Evolutionary conservation across 1,140 invertebrate species (phyloP), one percentile per base, ranked within the genome.

Genomic region (Sycophila sp.): DNA sequence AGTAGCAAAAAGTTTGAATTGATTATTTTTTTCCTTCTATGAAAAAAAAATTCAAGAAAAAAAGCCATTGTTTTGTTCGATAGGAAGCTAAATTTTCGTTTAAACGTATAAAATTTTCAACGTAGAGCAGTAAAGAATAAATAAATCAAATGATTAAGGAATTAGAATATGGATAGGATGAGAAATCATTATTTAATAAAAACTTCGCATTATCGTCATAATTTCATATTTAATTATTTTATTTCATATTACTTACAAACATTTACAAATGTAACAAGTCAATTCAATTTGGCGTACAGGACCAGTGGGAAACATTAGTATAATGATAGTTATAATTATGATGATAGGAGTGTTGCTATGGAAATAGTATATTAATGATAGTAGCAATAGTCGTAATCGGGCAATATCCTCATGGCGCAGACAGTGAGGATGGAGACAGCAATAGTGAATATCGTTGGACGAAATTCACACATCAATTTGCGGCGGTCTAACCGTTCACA

Each of bases 211-310:
- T 32, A 53, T 53, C n/a, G 8, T 10, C 38, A 38, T 58, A 72
- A 71, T 76, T 80, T 80, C 79, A 78, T 80, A 78, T 73, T 80
- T 73, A 76, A 82, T 82, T 77, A 81, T 80, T 82, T 81, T 81
- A 80, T 82, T 80, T 76, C 78, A 74, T 82, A 81, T 75, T 82
- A 82, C 79, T 81, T 82, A 82, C 80, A 82, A 82, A 82, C 80
- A 82, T 82, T 82, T 82, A 82, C 80, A 82, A 82, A 82, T 82
- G 78, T 81, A 82, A 82, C 80, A 82, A 81, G 76, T 81, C 79
- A 81, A 82, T 82, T 82, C 78, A 79, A 79, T 82, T 81, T 81
- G 76, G 79, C 80, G 73, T 81, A 81, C 75, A 82, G 76, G 73
- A 82, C 77, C 77, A 74, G 80, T 73, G 69, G 74, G 75, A 80